Base-by-base conservation (phyloP, 2,888 invertebrate species). In the Eupithecia pulchellata region DNA sequence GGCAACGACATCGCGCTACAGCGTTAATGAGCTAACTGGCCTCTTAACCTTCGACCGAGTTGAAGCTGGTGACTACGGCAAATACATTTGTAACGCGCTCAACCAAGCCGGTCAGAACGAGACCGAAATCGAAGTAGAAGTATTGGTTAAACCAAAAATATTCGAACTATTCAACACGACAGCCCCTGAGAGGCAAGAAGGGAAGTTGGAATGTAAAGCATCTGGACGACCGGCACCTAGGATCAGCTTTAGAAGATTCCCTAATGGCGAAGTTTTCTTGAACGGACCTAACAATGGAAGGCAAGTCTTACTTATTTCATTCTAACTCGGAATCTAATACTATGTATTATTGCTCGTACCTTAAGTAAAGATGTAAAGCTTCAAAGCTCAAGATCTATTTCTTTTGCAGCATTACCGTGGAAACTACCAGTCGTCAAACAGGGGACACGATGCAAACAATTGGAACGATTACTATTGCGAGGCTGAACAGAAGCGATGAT, bases 181-280 rank as follows among this genome's bases (percentile, higher is more conserved):
- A 0, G 94, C 95, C 0, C 93, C 96, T 0, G 95, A 96, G 58
- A 95, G 93, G 60, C 94, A 95, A 57, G 96, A 96, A 79, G 96
- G 96, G 0, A 95, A 95, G 79, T 91, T 98, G 27, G 95, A 96
- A 32, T 98, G 98, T 85, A 96, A 96, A 82, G 97, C 97, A 0
- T 95, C 95, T 39, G 98, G 98, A 5, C 95, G 97, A 74, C 98
- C 98, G 0, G 95, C 97, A 14, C 98, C 98, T 0, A 91, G 92
- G 30, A 96, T 98, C 57, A 95, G 95, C n/a, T 98, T 98, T 91
- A 95, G 96, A 68, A 98, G 98, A 87, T 95, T 96, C 80, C 96
- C 97, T 73, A 95, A 92, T 61, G 89, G 92, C 5, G 95, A 96
- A 73, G 95, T 96, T 11, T 98, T 96, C 85, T 87, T 94, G 2